Conservation (phyloP, 2,113 vertebrate genomes). For the Chaenocephalus aceratus region DNA sequence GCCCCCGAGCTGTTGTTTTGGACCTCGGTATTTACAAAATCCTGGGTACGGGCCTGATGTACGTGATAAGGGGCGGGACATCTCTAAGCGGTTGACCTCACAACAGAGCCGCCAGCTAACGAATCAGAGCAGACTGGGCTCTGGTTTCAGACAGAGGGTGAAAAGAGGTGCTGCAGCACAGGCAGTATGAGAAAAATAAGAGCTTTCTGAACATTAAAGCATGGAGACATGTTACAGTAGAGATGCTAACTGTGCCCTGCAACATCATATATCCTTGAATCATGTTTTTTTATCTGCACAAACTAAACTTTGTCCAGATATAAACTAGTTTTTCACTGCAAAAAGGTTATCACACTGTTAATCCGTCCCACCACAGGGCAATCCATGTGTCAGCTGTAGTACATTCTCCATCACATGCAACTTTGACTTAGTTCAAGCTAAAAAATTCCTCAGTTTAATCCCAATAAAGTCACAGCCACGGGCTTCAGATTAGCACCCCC, state of each 20-base stretch:
- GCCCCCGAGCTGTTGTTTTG: too few relatives aligned
- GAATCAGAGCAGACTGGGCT: too few relatives aligned
- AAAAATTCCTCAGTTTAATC: slow-evolving; percentile 58
- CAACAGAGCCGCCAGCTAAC: too few relatives aligned
- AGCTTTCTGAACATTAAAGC: too few relatives aligned
- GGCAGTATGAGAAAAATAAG: too few relatives aligned
- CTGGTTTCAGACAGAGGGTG: too few relatives aligned
- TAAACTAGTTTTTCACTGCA: not conserved
- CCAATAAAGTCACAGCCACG: slow-evolving; percentile 53
- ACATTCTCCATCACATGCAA: slow-evolving; percentile 19
- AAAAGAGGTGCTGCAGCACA: too few relatives aligned
- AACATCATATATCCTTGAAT: not conserved
- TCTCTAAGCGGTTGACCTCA: too few relatives aligned
- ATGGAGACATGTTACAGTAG: too few relatives aligned
- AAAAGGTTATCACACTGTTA: not conserved
- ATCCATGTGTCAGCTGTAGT: slow-evolving; percentile 7
- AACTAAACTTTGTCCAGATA: not conserved
- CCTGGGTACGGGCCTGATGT: too few relatives aligned
- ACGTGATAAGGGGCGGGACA: too few relatives aligned
- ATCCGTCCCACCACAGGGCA: not conserved
- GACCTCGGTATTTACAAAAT: too few relatives aligned
- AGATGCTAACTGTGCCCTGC: not conserved
- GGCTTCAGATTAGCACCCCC: slow-evolving; percentile 62
- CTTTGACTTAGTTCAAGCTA: slow-evolving; percentile 27
- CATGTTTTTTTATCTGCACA: not conserved